Conservation (phyloP, 2,113 vertebrate genomes). For the Poicephalus gulielmi region DNA sequence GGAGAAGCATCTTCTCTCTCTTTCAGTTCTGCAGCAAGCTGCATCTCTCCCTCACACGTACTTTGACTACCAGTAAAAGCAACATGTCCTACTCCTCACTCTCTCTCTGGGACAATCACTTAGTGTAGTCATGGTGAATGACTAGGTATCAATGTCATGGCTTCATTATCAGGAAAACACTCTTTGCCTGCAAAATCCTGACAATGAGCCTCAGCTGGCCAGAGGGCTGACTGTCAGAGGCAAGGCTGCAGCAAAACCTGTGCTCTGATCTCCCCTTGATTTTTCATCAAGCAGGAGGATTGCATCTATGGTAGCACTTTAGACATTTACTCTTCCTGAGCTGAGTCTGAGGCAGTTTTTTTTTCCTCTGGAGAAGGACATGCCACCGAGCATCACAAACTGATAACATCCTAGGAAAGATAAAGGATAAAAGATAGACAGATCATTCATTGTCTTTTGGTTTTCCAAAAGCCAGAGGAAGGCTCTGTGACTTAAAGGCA, state of each 20-base stretch:
- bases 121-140: background rate
- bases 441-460: background rate
- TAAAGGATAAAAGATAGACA: background rate
- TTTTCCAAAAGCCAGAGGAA: background rate
- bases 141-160: background rate
- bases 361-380: background rate
- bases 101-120: background rate
- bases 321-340: background rate
- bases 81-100: background rate
- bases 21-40: background rate
- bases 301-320: background rate
- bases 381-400: background rate
- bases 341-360: background rate
- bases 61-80: background rate
- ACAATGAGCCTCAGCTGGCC: background rate
- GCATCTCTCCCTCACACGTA: background rate
- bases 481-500: background rate
- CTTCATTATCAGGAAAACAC: background rate
- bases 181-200: background rate
- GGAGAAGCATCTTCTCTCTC: background rate
- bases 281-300: background rate
- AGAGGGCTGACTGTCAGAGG: background rate
- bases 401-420: background rate
- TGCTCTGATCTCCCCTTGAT: background rate
- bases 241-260: background rate